phyloP scores from a whole-genome alignment of 2,113 vertebrate genomes.

The Ictidomys tridecemlineatus region DNA sequence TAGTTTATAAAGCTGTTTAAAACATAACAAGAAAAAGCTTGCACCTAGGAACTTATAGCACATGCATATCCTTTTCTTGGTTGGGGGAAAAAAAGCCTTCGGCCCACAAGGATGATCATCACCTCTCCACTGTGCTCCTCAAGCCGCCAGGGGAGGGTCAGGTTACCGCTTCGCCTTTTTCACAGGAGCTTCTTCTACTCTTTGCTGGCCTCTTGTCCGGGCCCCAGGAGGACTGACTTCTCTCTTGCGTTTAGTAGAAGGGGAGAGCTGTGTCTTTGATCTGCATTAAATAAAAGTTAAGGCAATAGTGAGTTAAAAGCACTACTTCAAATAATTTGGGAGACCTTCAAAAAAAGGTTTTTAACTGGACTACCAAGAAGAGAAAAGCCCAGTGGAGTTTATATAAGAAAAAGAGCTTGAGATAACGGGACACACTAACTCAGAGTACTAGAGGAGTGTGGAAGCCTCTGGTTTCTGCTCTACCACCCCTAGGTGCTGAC shows the following conservation, averaged over 20 bases:
- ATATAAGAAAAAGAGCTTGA: background rate
- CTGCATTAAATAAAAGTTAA: conserved; percentile 84
- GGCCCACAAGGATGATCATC: background rate
- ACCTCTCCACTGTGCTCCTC: background rate
- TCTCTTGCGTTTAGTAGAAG: conserved; percentile 90
- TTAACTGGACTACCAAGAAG: background rate
- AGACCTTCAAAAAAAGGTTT: background rate
- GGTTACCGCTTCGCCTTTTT: conserved; percentile 94
- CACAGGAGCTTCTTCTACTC: conserved; percentile 89
- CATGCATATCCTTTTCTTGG: conserved; percentile 86
- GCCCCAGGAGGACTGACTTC: conserved; percentile 92
- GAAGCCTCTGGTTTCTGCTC: background rate
- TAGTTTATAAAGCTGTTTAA: conserved; percentile 89
- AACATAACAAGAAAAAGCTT: conserved; percentile 85
- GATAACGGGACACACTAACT: background rate
- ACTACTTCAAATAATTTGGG: background rate
- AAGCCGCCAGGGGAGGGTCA: background rate
- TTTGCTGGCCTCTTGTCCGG: conserved; percentile 92
- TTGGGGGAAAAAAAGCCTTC: background rate
- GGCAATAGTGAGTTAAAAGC: conserved; percentile 22
- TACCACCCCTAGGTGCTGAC: background rate
- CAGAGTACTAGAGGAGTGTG: accelerated
- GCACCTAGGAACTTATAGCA: conserved; percentile 84
- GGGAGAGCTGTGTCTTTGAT: conserved; percentile 88
- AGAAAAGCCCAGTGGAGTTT: background rate